Percentiles rank a stretch among this genome's conserved stretches.
Conservation (phyloP, 2,888 invertebrate genomes). For the Dolichopus griseipennis region DNA sequence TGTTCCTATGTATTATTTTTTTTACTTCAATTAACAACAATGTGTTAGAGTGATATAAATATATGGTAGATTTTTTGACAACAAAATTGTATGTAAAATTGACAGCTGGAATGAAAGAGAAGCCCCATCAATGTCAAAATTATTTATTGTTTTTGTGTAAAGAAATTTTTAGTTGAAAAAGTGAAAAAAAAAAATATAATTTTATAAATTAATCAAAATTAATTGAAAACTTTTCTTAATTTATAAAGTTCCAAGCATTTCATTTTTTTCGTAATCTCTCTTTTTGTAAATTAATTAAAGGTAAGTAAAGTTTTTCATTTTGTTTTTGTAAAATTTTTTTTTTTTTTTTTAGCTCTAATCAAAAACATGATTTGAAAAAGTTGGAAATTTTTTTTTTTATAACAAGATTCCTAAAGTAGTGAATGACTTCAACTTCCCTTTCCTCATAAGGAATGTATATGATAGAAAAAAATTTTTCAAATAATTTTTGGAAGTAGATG, state of each 20-base stretch:
- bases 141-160: constrained; percentile 6
- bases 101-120: constrained; percentile 5
- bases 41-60: not conserved
- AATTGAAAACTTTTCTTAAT: not conserved
- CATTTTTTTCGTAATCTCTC: not conserved
- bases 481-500: no score
- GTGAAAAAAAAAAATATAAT: not conserved
- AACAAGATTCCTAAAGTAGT: constrained; percentile 3
- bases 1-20: not conserved
- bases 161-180: not conserved
- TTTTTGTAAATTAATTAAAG: not conserved
- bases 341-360: not conserved
- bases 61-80: not conserved
- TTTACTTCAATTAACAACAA: not conserved
- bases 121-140: not conserved
- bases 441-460: constrained; percentile 6
- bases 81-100: not conserved
- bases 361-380: not conserved
- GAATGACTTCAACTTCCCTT: constrained; percentile 6
- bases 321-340: not conserved
- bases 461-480: not conserved
- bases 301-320: not conserved
- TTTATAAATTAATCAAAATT: not conserved
- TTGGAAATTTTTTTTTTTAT: not conserved
- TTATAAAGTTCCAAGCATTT: not conserved